These are phyloP conservation scores for Macaria liturata DNA, from an alignment of 2,888 invertebrate genomes.

Conservation along the genomic window DNA sequence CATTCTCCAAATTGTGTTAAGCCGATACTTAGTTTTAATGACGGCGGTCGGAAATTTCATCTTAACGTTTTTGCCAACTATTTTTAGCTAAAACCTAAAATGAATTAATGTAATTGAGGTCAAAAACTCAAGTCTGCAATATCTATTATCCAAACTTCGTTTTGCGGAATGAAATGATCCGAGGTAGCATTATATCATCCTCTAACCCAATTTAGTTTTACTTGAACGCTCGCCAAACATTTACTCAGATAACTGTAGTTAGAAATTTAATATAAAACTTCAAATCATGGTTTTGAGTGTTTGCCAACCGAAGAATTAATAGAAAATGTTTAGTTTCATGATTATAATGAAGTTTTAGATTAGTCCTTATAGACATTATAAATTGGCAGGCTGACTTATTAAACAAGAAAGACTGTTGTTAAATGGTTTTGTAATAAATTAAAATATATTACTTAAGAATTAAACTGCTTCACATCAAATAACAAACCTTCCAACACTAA, in stretches of 20 bases:
- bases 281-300: neutral
- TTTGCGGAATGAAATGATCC: constrained; percentile 1
- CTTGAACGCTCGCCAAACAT: constrained; percentile 17
- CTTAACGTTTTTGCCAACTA: constrained; percentile 6
- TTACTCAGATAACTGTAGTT: constrained; percentile 9
- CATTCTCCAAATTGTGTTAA: constrained; percentile 21
- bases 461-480: too few relatives aligned
- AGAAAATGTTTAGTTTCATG: too few relatives aligned
- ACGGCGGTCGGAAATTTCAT: constrained; percentile 9
- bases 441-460: too few relatives aligned
- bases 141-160: neutral
- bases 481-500: too few relatives aligned
- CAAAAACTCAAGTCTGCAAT: neutral
- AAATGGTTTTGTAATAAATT: too few relatives aligned
- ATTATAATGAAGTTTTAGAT: too few relatives aligned
- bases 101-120: neutral
- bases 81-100: constrained; percentile 1
- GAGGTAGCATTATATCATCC: constrained; percentile 9
- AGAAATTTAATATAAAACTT: constrained; percentile 17
- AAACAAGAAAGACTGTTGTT: too few relatives aligned
- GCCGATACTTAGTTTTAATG: constrained; percentile 14
- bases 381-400: too few relatives aligned
- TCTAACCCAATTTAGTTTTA: constrained; percentile 14
- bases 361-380: too few relatives aligned
- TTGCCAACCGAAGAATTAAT: too few relatives aligned